phyloP scores from a whole-genome alignment of 2,113 vertebrate genomes.

The Xiphorhynchus elegans region DNA sequence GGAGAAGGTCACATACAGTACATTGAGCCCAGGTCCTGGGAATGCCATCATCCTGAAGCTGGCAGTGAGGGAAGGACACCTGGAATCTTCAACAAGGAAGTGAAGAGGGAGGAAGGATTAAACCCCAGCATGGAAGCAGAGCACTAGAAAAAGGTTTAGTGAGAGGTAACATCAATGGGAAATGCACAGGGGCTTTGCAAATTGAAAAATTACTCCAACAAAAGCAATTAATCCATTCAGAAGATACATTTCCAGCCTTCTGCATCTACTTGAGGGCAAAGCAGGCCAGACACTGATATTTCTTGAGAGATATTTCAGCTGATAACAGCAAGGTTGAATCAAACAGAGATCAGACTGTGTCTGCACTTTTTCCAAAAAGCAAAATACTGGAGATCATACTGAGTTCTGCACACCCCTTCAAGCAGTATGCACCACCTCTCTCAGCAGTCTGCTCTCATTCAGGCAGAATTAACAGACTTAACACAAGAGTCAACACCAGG shows the following conservation, averaged over 20 bases:
- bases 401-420: not conserved
- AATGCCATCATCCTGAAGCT: not conserved
- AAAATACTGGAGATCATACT: not conserved
- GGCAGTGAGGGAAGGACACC: not conserved
- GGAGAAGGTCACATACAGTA: constrained; percentile 51
- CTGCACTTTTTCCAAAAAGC: not conserved
- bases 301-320: not conserved
- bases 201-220: not conserved
- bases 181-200: not conserved
- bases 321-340: not conserved
- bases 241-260: not conserved
- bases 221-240: not conserved
- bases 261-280: not conserved
- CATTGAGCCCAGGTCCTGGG: not conserved
- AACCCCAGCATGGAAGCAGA: not conserved
- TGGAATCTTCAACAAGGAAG: not conserved
- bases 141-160: not conserved
- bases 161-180: not conserved
- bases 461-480: not conserved
- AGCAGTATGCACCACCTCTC: not conserved
- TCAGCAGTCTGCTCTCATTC: not conserved
- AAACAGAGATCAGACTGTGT: not conserved
- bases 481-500: not conserved
- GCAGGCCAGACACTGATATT: not conserved
- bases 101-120: not conserved